phyloP scores from a whole-genome alignment of 2,797 vertebrate genomes.

The Hyperoplus immaculatus region DNA sequence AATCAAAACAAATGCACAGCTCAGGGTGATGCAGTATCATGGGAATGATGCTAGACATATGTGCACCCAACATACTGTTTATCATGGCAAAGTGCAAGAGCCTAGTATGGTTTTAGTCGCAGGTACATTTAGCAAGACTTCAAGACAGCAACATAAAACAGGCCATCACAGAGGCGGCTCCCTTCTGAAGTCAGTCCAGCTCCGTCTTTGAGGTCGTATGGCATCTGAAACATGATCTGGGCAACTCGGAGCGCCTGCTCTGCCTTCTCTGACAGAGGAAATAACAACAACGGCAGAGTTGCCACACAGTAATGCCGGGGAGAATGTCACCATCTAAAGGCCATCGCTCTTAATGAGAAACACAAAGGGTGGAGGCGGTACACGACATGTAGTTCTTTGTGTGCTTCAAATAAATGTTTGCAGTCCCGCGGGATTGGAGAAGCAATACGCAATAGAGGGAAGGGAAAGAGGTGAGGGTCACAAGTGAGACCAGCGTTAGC shows the following conservation, averaged over 20 bases:
- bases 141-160: conserved; percentile 19
- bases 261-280: conserved; percentile 44
- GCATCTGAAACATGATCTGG: conserved; percentile 70
- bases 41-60: conserved; percentile 46
- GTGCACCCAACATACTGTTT: conserved; percentile 23
- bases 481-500: conserved; percentile 2
- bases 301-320: conserved; percentile 57
- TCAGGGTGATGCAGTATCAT: conserved; percentile 19
- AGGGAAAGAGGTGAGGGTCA: conserved; percentile 23
- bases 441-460: conserved; percentile 7
- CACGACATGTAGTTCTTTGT: background rate
- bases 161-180: conserved; percentile 20
- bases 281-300: conserved; percentile 64
- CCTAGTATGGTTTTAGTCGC: background rate
- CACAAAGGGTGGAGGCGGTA: background rate
- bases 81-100: conserved; percentile 15
- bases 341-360: conserved; percentile 45
- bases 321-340: conserved; percentile 68
- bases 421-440: conserved; percentile 8
- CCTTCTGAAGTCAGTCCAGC: conserved; percentile 45
- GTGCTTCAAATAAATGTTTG: conserved; percentile 10
- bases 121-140: background rate
- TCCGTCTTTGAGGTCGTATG: conserved; percentile 38
- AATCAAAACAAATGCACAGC: conserved; percentile 64
- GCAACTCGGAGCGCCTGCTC: conserved; percentile 40